Evolutionary conservation across 2,113 vertebrate genomes (phyloP), one percentile per base, ranked within the genome.

Genomic region (Fulmarus glacialis): DNA sequence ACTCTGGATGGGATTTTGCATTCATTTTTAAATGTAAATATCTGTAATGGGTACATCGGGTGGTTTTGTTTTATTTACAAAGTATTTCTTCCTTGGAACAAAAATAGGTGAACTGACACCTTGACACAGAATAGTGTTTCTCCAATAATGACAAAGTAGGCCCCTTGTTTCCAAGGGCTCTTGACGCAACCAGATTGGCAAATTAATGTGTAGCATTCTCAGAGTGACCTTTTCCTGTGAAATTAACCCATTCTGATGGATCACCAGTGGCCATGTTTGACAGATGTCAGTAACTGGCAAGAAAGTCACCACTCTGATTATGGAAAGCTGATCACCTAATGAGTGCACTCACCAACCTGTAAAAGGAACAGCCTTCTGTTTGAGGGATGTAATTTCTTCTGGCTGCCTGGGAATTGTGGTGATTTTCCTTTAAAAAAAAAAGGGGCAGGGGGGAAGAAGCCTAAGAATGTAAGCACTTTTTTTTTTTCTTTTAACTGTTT

Each of bases 381-480:
- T 42, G 74, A 26, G 8, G 15, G 9, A 26, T 53, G 10, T 29
- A 21, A 81, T 83, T 86, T 87, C 24, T 79, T 75, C 11, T 75
- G 15, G 23, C 40, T 72, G 15, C 19, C 9, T 56, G 40, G 47
- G 15, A 67, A 4, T 11, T 56, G 17, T 22, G 13, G 22, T 32
- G 67, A 53, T 67, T 78, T 79, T 75, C 26, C 55, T 73, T 40
- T 20, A 30, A 63, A 77, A 71, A 34, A 4, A 60, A 30, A 29
- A 7, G 6, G 0, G 5, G 2, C 4, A 3, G 3, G 13, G 2
- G 12, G 9, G 7, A 24, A 45, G 19, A 52, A 58, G 6, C 20
- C 27, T 55, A 55, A 38, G 10, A 45, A 78, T 22, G 7, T 9
- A 62, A 24, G 12, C 32, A 10, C 2, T 6, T 50, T 30, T 32